Evolutionary conservation across 2,113 vertebrate species (phyloP).

Genomic region (Stigmatopora nigra): DNA sequence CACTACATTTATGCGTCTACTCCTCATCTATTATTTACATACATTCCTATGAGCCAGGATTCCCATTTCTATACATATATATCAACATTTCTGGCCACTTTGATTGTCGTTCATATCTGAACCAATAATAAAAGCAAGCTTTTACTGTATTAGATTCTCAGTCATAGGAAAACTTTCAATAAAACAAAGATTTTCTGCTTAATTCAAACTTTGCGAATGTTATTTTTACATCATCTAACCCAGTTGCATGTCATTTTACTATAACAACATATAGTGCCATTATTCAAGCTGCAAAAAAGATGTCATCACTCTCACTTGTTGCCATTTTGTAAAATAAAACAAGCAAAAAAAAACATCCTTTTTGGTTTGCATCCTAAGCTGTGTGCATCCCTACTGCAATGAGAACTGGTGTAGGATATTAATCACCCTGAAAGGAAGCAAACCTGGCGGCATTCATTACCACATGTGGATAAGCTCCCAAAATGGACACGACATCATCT

Average conservation of each 20-base stretch:
- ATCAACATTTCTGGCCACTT: no score
- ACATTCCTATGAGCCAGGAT: no score
- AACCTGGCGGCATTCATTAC: conserved; percentile 27
- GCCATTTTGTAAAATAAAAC: conserved; percentile 12
- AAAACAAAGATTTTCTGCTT: no score
- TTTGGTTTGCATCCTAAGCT: conserved; percentile 5
- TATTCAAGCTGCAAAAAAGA: neutral
- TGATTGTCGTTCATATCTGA: no score
- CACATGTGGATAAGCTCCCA: neutral
- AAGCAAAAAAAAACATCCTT: neutral
- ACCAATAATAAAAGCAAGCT: no score
- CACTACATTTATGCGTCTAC: neutral
- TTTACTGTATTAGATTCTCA: no score
- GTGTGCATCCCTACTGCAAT: conserved; percentile 28
- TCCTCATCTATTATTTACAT: no score
- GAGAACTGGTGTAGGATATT: conserved; percentile 33
- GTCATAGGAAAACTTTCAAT: no score
- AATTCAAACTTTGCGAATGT: no score
- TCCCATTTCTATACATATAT: no score
- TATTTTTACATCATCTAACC: no score
- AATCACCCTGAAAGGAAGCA: conserved; percentile 32
- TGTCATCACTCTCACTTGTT: neutral
- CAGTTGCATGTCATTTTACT: neutral
- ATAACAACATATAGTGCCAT: neutral
- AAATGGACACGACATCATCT: neutral